Percentiles rank a stretch among this genome's conserved stretches.
Evolutionary conservation across 2,113 vertebrate species (phyloP).

Genomic region (Phodopus roborovskii): DNA sequence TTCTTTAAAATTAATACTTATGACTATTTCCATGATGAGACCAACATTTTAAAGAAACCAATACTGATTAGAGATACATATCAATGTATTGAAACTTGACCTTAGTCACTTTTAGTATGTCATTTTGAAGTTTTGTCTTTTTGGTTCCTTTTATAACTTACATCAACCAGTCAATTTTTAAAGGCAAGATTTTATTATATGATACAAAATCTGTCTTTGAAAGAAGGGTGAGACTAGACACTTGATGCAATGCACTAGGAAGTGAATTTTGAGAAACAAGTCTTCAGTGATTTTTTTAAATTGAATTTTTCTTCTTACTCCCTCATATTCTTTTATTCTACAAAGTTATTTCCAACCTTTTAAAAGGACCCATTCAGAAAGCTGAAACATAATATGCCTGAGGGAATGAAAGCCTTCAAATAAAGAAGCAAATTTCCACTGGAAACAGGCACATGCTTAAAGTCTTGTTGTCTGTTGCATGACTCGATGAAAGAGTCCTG

Average conservation of each 20-base stretch:
- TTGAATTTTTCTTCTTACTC: neutral
- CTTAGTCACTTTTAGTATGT: neutral
- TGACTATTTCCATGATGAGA: neutral
- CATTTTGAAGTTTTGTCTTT: neutral
- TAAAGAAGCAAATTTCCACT: slow-evolving; percentile 71
- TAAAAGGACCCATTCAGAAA: slow-evolving; percentile 56
- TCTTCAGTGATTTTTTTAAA: slow-evolving; percentile 48
- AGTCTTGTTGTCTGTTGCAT: slow-evolving; percentile 56
- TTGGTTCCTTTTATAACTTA: neutral
- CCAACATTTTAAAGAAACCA: neutral
- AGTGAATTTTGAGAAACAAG: slow-evolving; percentile 53
- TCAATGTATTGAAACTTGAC: neutral
- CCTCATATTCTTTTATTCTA: neutral
- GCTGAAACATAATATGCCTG: slow-evolving; percentile 56
- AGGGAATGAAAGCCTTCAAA: slow-evolving; percentile 57
- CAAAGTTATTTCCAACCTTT: neutral
- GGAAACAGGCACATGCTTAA: slow-evolving; percentile 65
- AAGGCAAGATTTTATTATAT: neutral
- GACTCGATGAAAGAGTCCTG: slow-evolving; percentile 32
- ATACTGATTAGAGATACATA: neutral
- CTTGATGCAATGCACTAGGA: neutral
- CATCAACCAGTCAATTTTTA: neutral
- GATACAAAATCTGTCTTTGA: neutral
- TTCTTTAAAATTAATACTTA: neutral
- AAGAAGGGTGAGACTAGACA: neutral